Conservation (phyloP, 2,888 invertebrate species). For the Camptogramma bilineatum region DNA sequence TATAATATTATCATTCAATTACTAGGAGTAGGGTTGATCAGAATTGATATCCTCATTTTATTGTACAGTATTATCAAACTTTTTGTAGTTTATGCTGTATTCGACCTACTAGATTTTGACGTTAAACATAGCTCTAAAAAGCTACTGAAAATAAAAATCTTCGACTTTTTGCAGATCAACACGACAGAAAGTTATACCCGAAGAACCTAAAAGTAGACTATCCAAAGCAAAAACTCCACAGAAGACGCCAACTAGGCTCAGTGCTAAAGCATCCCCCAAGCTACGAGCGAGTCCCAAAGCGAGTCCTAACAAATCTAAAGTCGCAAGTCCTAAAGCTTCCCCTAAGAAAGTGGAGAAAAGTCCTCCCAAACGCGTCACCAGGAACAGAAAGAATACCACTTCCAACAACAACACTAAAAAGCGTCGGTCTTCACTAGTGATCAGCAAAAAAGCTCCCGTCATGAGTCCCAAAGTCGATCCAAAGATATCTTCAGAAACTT, state of each 20-base stretch:
- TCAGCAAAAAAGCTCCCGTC: slow-evolving; percentile 61
- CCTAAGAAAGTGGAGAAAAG: slow-evolving; percentile 11
- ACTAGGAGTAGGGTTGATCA: background rate
- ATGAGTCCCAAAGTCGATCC: slow-evolving; percentile 38
- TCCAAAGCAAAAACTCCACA: slow-evolving; percentile 20
- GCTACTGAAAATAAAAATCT: background rate
- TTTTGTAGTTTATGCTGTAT: background rate
- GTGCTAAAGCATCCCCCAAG: slow-evolving; percentile 2
- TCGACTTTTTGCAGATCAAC: slow-evolving; percentile 30
- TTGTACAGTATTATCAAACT: slow-evolving; percentile 6
- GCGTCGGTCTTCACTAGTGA: slow-evolving; percentile 54
- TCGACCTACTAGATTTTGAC: slow-evolving; percentile 28
- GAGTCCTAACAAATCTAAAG: slow-evolving; percentile 7
- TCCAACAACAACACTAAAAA: slow-evolving; percentile 40
- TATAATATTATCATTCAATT: background rate
- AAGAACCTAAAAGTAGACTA: background rate
- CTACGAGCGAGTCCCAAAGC: slow-evolving; percentile 4
- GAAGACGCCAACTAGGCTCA: slow-evolving; percentile 13
- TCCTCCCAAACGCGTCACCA: slow-evolving; percentile 40
- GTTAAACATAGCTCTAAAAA: background rate
- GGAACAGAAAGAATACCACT: slow-evolving; percentile 42
- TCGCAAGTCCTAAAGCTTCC: slow-evolving; percentile 9
- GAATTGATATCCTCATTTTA: no score
- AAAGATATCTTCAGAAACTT: slow-evolving; percentile 32
- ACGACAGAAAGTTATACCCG: slow-evolving; percentile 14